Evolutionary conservation across 2,113 vertebrate species (phyloP).

Genomic region (Rhynchomys soricoides): DNA sequence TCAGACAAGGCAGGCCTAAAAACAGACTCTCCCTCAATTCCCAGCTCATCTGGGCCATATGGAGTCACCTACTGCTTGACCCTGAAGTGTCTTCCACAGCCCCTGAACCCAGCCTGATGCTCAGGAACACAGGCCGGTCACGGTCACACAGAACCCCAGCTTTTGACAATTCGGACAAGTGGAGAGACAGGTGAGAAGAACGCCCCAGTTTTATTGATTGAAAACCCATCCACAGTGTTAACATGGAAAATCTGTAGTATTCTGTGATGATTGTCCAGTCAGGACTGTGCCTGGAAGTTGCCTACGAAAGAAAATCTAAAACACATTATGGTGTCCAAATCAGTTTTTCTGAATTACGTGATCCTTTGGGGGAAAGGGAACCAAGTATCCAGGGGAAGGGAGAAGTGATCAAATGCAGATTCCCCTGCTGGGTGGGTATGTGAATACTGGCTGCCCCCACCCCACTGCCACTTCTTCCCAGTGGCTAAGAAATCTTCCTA

Average conservation of each 20-base stretch:
- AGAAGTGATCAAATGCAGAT: not conserved
- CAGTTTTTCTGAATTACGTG: slow-evolving; percentile 81
- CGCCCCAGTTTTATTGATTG: slow-evolving; percentile 79
- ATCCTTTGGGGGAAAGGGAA: slow-evolving; percentile 76
- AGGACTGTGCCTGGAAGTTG: slow-evolving; percentile 75
- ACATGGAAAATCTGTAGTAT: slow-evolving; percentile 75
- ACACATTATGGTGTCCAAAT: slow-evolving; percentile 70
- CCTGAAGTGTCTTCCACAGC: not conserved
- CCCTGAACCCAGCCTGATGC: not conserved
- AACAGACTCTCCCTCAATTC: not conserved
- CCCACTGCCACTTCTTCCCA: slow-evolving; percentile 49
- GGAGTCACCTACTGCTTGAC: not conserved
- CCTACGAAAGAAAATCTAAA: slow-evolving; percentile 74
- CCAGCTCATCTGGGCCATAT: not conserved
- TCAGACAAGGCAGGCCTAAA: not conserved
- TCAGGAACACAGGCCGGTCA: not conserved
- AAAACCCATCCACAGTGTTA: slow-evolving; percentile 81
- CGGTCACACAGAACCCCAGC: not conserved
- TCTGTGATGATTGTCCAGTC: slow-evolving; percentile 84
- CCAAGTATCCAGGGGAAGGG: slow-evolving; percentile 9
- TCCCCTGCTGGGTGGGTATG: not conserved
- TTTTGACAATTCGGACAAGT: slow-evolving; percentile 52
- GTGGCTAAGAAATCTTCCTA: slow-evolving; percentile 47
- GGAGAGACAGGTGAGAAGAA: slow-evolving; percentile 77
- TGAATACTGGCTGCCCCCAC: not conserved